These are phyloP conservation scores for Toxotes lorentzi DNA, from an alignment of 2,797 vertebrate species.

Conservation along the genomic window DNA sequence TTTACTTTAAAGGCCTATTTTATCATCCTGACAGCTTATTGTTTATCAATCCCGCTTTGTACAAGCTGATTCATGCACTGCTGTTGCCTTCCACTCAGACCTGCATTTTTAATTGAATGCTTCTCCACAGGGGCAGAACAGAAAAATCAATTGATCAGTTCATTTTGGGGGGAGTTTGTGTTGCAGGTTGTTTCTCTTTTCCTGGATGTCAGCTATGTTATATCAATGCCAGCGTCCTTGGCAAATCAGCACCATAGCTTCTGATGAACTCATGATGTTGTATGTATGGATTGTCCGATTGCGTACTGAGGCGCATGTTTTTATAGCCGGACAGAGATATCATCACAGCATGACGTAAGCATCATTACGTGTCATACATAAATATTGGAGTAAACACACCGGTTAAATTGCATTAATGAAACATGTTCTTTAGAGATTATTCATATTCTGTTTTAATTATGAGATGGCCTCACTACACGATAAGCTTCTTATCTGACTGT, in stretches of 20 bases:
- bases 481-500: slow-evolving; percentile 77
- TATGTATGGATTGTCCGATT: slow-evolving; percentile 30
- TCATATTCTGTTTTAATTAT: slow-evolving; percentile 76
- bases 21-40: slow-evolving; percentile 75
- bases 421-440: slow-evolving; percentile 69
- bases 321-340: slow-evolving; percentile 28
- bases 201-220: slow-evolving; percentile 10
- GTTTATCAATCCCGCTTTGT: slow-evolving; percentile 73
- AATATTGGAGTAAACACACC: slow-evolving; percentile 45
- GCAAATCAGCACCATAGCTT: slow-evolving; percentile 28
- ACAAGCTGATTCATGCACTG: slow-evolving; percentile 60
- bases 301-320: slow-evolving; percentile 7
- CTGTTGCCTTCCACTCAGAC: slow-evolving; percentile 38
- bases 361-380: slow-evolving; percentile 10
- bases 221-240: neutral
- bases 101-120: slow-evolving; percentile 65
- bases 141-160: slow-evolving; percentile 41
- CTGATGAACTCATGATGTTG: slow-evolving; percentile 20
- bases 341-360: slow-evolving; percentile 40
- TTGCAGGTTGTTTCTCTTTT: slow-evolving; percentile 39
- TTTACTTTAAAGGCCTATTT: slow-evolving; percentile 61
- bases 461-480: slow-evolving; percentile 68
- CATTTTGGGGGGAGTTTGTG: slow-evolving; percentile 25
- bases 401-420: slow-evolving; percentile 61
- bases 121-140: slow-evolving; percentile 25